Conservation (phyloP, 1,140 invertebrate species). For the Megathymus violae region DNA sequence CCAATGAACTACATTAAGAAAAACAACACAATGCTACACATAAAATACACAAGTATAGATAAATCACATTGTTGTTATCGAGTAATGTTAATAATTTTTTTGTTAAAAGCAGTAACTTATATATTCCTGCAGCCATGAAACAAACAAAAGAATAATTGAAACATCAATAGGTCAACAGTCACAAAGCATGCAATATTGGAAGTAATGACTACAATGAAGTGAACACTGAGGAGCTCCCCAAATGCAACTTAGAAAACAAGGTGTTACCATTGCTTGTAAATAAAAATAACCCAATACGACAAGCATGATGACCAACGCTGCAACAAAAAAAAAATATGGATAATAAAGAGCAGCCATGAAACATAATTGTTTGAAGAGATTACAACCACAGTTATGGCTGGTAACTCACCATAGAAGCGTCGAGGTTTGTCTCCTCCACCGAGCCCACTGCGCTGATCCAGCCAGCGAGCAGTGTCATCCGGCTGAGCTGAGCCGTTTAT, state of each 20-base stretch:
- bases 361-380: conserved; percentile 23
- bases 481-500: conserved; percentile 80
- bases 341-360: conserved; percentile 39
- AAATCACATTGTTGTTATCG: conserved; percentile 1
- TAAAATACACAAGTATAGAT: conserved; percentile 10
- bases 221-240: conserved; percentile 8
- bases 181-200: conserved; percentile 18
- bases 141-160: not conserved
- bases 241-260: conserved; percentile 18
- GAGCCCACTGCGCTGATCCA: conserved; percentile 73
- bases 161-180: not conserved
- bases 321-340: conserved; percentile 68
- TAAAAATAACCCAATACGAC: conserved; percentile 51
- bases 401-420: conserved; percentile 82
- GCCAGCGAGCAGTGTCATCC: conserved; percentile 79
- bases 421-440: conserved; percentile 71
- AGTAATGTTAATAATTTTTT: no score
- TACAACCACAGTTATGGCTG: conserved; percentile 16
- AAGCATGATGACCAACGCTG: conserved; percentile 62
- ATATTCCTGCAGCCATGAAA: not conserved
- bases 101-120: not conserved
- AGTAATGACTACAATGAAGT: no score
- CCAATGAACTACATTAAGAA: conserved; percentile 37
- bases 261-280: conserved; percentile 42
- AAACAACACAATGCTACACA: conserved; percentile 20